These are phyloP conservation scores for Platysteira castanea DNA, from an alignment of 2,113 vertebrate species.

Conservation along the genomic window DNA sequence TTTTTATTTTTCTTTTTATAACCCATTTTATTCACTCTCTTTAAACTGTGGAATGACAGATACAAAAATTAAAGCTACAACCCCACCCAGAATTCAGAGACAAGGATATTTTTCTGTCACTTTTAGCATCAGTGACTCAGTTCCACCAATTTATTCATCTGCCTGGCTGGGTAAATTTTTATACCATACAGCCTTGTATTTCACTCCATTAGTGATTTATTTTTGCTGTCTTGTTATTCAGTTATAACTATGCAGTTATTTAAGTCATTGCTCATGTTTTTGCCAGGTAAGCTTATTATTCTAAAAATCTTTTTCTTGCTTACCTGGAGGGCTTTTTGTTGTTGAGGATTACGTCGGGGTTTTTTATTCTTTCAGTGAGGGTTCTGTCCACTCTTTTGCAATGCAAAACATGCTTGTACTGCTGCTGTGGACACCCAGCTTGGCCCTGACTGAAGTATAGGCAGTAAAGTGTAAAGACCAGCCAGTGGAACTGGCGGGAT, in stretches of 20 bases:
- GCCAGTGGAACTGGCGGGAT: background rate
- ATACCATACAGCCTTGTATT: background rate
- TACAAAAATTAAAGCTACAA: background rate
- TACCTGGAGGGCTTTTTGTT: background rate
- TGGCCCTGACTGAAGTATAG: background rate
- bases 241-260: background rate
- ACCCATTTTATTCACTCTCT: background rate
- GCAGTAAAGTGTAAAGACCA: background rate
- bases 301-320: background rate
- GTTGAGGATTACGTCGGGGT: background rate
- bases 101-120: background rate
- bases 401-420: background rate
- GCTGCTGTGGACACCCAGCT: background rate
- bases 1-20: background rate
- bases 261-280: background rate
- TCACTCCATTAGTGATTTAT: background rate
- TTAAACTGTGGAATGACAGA: background rate
- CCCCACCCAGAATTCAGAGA: background rate
- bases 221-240: background rate
- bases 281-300: conserved; percentile 1
- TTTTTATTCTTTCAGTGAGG: background rate
- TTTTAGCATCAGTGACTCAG: background rate
- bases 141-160: background rate
- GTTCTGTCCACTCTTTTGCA: background rate
- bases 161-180: background rate